Evolutionary conservation across 2,797 vertebrate genomes (phyloP).

Genomic region (Ambastaia sidthimunki): DNA sequence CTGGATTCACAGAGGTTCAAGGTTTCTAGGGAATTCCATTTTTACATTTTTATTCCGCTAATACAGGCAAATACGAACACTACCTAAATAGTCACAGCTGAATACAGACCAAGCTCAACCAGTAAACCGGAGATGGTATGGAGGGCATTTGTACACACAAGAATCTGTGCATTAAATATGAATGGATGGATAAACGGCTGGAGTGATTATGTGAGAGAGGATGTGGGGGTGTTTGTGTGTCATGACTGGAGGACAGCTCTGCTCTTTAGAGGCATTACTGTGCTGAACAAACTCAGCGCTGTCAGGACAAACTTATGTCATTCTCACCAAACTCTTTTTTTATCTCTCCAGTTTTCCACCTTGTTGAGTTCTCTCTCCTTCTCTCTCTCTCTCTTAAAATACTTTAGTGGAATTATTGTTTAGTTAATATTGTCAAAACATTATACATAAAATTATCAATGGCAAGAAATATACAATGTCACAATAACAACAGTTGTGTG

Average conservation of each 20-base stretch:
- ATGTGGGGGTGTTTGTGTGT: not conserved
- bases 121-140: not conserved
- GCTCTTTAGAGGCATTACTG: constrained; percentile 14
- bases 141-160: not conserved
- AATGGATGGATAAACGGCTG: constrained; percentile 14
- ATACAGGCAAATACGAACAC: not conserved
- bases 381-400: not conserved
- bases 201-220: not conserved
- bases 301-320: too few relatives aligned
- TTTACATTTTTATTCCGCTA: not conserved
- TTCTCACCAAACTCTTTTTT: not conserved
- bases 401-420: too few relatives aligned
- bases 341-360: not conserved
- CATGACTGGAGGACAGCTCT: not conserved
- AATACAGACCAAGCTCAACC: too few relatives aligned
- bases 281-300: not conserved
- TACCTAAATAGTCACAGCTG: too few relatives aligned
- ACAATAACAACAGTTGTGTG: too few relatives aligned
- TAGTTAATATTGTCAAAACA: too few relatives aligned
- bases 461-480: too few relatives aligned
- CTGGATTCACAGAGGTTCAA: not conserved
- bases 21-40: not conserved
- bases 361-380: not conserved
- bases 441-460: too few relatives aligned
- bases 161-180: constrained; percentile 20